phyloP scores from a whole-genome alignment of 2,888 invertebrate genomes.

The Phragmatobia fuliginosa region DNA sequence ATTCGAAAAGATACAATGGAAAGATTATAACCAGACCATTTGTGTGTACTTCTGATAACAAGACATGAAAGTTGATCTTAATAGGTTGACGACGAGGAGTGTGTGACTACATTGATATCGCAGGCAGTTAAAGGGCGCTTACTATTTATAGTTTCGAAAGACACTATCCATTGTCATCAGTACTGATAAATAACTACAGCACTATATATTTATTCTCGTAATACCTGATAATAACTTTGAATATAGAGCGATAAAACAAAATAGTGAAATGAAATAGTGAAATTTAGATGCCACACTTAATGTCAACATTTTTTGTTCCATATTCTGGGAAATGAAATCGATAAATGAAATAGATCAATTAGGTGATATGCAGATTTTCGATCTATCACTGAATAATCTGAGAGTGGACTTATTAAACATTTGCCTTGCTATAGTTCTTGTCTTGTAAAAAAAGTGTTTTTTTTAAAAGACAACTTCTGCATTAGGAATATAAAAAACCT shows the following conservation, averaged over 20 bases:
- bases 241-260: not conserved
- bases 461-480: too few relatives aligned
- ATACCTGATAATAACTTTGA: not conserved
- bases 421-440: slow-evolving; percentile 19
- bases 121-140: not conserved
- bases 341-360: slow-evolving; percentile 27
- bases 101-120: not conserved
- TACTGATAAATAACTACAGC: not conserved
- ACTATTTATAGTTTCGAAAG: not conserved
- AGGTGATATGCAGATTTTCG: slow-evolving; percentile 18
- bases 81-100: not conserved
- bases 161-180: not conserved
- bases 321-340: slow-evolving; percentile 19
- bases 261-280: not conserved
- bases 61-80: not conserved
- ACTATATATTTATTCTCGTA: not conserved
- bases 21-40: not conserved
- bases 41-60: not conserved
- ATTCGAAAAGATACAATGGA: too few relatives aligned
- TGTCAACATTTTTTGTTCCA: not conserved
- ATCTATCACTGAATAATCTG: slow-evolving; percentile 25
- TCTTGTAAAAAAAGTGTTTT: too few relatives aligned
- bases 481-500: too few relatives aligned
- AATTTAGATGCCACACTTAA: not conserved
- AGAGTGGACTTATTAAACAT: slow-evolving; percentile 19